Evolutionary conservation across 2,797 vertebrate genomes (phyloP).

Genomic region (Sebastes aleutianus): DNA sequence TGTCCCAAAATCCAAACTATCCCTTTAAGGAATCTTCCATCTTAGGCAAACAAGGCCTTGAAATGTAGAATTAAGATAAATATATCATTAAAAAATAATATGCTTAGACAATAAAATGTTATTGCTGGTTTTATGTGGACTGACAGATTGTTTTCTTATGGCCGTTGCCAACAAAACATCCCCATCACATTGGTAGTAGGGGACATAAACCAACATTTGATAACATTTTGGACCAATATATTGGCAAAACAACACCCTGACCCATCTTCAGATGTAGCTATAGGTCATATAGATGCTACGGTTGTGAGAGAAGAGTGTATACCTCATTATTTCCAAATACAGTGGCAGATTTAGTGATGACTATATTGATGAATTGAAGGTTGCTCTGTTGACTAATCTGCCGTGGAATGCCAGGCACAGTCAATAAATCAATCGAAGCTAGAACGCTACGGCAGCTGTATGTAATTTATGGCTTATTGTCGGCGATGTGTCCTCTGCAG

Average conservation of each 20-base stretch:
- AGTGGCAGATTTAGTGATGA: constrained; percentile 12
- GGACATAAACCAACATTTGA: background rate
- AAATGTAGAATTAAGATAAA: background rate
- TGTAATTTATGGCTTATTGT: constrained; percentile 49
- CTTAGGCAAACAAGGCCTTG: background rate
- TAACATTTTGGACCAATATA: background rate
- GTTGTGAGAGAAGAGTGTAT: background rate
- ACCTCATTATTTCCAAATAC: constrained; percentile 25
- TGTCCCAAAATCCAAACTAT: background rate
- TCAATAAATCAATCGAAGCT: constrained; percentile 33
- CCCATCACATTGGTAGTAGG: background rate
- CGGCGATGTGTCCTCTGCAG: constrained; percentile 21
- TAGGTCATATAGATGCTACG: background rate
- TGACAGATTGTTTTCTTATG: constrained; percentile 4
- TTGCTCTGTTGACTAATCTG: constrained; percentile 21
- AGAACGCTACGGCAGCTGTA: background rate
- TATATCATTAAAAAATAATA: background rate
- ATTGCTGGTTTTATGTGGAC: background rate
- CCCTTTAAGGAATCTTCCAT: background rate
- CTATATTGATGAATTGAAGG: constrained; percentile 22
- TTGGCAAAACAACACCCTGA: background rate
- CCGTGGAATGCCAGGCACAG: background rate
- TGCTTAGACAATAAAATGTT: background rate
- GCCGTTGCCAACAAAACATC: background rate
- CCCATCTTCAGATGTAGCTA: background rate